These are phyloP conservation scores for Sipha flava DNA, from an alignment of 1,140 invertebrate species.

Conservation along the genomic window DNA sequence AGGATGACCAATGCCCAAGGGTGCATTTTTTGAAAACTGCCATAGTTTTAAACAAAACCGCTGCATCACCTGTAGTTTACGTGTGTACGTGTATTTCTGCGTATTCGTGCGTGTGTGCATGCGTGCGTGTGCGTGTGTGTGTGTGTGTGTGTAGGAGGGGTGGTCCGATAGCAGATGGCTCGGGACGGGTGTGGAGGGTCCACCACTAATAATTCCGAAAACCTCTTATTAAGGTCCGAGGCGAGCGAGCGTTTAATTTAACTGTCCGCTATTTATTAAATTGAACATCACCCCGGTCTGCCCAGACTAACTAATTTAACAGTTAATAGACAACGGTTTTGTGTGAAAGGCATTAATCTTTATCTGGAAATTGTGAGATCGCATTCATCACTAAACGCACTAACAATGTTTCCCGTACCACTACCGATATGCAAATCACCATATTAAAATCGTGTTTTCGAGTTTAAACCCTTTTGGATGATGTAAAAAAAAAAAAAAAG, in stretches of 20 bases:
- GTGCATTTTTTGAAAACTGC: constrained; percentile 1
- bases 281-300: neutral
- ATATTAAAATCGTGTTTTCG: neutral
- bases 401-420: neutral
- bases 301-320: constrained; percentile 6
- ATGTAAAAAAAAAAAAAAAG: no score
- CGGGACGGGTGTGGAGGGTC: neutral
- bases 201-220: constrained; percentile 7
- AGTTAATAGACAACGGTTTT: neutral
- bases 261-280: constrained; percentile 5
- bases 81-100: no score
- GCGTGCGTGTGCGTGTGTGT: no score
- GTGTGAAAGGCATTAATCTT: constrained; percentile 7
- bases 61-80: constrained; percentile 11
- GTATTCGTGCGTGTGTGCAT: no score
- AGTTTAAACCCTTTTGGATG: no score
- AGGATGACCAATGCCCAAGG: neutral
- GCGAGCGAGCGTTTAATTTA: constrained; percentile 13
- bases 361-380: constrained; percentile 7
- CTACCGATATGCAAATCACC: neutral
- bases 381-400: neutral
- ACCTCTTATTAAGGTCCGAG: constrained; percentile 12
- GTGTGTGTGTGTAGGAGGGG: neutral
- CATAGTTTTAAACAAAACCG: constrained; percentile 6
- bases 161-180: neutral